Percentiles rank a stretch among this genome's conserved stretches.
Evolutionary conservation across 2,888 invertebrate species (phyloP).

Genomic region (Aphelenchoides bicaudatus): DNA sequence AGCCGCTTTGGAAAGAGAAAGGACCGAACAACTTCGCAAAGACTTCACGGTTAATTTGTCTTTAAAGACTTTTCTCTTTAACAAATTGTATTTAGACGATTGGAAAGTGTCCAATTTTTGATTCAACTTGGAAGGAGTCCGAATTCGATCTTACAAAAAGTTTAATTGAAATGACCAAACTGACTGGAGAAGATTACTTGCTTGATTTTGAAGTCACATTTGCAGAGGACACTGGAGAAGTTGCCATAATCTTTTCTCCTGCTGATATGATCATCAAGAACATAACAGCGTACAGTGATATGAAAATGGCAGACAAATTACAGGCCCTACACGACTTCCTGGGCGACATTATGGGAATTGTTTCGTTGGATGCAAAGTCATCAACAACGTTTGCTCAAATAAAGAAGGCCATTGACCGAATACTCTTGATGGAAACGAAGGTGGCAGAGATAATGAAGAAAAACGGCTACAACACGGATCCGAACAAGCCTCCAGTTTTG

Average conservation of each 20-base stretch:
- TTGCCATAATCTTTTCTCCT: not conserved
- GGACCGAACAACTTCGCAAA: not conserved
- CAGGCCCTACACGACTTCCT: slow-evolving; percentile 12
- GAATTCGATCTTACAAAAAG: slow-evolving; percentile 2
- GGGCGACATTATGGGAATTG: not conserved
- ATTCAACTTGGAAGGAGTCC: not conserved
- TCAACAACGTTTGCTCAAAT: not conserved
- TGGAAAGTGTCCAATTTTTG: not conserved
- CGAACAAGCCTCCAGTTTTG: not conserved
- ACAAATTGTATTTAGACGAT: not conserved
- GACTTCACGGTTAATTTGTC: not conserved
- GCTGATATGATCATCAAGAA: not conserved
- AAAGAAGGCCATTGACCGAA: not conserved
- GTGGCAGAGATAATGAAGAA: not conserved
- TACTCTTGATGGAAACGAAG: not conserved
- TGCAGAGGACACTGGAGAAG: not conserved
- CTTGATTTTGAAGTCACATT: not conserved
- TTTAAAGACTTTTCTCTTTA: not conserved
- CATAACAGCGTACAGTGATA: not conserved
- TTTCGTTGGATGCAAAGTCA: not conserved
- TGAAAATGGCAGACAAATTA: not conserved
- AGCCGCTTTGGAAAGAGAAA: not conserved
- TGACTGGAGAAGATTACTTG: not conserved
- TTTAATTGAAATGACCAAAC: not conserved
- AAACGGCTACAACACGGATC: not conserved